These are phyloP conservation scores for Lacanobia oleracea DNA, from an alignment of 2,888 invertebrate species.

Conservation along the genomic window DNA sequence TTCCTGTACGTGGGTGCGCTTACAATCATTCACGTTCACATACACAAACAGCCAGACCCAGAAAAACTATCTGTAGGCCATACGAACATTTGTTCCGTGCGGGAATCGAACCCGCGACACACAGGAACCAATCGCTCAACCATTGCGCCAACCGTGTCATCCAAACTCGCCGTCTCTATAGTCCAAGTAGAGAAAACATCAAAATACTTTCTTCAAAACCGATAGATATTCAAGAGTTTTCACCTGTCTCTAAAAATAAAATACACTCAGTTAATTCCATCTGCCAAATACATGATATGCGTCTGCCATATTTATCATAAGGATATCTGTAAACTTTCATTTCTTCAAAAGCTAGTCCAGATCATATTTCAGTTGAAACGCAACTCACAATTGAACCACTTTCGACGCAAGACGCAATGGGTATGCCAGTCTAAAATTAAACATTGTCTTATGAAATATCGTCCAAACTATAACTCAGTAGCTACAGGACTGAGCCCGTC, in stretches of 20 bases:
- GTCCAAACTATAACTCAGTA: constrained; percentile 34
- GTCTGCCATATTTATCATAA: not conserved
- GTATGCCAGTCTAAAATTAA: constrained; percentile 39
- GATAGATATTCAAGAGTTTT: not conserved
- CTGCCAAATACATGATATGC: not conserved
- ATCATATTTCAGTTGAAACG: constrained; percentile 10
- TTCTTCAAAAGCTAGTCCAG: constrained; percentile 2
- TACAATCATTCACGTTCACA: no score
- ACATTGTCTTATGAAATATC: constrained; percentile 46
- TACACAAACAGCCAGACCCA: no score
- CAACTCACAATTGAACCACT: constrained; percentile 7
- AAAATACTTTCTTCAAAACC: not conserved
- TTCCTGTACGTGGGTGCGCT: no score
- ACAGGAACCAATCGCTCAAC: no score
- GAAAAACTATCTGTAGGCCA: no score
- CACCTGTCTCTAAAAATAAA: not conserved
- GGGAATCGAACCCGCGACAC: no score
- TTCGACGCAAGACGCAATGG: constrained; percentile 23
- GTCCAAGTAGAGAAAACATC: not conserved
- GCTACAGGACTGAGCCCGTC: constrained; percentile 37
- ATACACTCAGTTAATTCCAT: not conserved
- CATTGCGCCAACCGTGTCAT: no score
- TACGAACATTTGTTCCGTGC: no score
- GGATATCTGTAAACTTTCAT: constrained; percentile 5
- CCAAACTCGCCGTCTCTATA: not conserved